A percentile compares a stretch with the other conserved stretches of the same genome.
phyloP scores from a whole-genome alignment of 2,113 vertebrate genomes.

The Cyprinodon variegatus region DNA sequence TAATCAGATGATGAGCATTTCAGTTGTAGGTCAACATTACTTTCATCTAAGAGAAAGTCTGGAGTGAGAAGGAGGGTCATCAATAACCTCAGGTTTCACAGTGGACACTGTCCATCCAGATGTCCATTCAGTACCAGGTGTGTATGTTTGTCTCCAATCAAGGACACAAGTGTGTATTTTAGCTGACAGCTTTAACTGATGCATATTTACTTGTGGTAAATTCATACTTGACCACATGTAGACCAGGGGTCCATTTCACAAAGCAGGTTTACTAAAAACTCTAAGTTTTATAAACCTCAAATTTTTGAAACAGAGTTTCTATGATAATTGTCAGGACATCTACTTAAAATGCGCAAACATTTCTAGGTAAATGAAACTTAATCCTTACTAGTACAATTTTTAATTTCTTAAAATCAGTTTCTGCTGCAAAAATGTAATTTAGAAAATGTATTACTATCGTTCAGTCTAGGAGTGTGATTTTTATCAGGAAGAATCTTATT shows the following conservation, averaged over 20 bases:
- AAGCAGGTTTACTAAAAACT: too few species aligned
- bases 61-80: conserved; percentile 27
- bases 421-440: too few species aligned
- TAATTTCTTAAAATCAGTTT: too few species aligned
- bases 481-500: too few species aligned
- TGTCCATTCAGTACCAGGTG: conserved; percentile 59
- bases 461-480: too few species aligned
- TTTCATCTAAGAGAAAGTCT: conserved; percentile 36
- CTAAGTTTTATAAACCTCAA: too few species aligned
- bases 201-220: conserved; percentile 45
- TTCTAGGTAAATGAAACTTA: too few species aligned
- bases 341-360: too few species aligned
- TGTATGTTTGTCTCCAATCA: conserved; percentile 47
- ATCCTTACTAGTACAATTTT: too few species aligned
- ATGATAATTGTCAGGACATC: too few species aligned
- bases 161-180: conserved; percentile 37
- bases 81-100: conserved; percentile 3
- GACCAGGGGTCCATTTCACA: background rate
- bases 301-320: too few species aligned
- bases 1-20: conserved; percentile 67
- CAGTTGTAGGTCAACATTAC: conserved; percentile 51
- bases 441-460: too few species aligned
- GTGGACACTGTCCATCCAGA: conserved; percentile 47
- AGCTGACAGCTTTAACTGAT: conserved; percentile 17
- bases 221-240: conserved; percentile 51